Evolutionary conservation across 2,888 invertebrate genomes (phyloP).

Genomic region (Alloscopus bannaensis): DNA sequence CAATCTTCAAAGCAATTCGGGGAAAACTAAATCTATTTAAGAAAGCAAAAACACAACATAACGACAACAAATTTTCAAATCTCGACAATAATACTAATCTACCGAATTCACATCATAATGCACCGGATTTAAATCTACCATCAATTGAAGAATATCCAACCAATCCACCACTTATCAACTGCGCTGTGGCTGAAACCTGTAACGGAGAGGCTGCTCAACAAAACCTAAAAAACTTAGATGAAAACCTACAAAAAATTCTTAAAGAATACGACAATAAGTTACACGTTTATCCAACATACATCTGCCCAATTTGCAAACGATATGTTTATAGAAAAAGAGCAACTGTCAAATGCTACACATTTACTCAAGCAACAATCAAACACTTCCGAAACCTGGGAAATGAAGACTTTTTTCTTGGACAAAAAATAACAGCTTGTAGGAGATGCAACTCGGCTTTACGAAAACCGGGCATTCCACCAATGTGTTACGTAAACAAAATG

Average conservation of each 20-base stretch:
- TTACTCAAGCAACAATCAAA: background rate
- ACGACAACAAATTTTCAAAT: too few relatives aligned
- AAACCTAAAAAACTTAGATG: too few relatives aligned
- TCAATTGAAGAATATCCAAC: background rate
- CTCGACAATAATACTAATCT: too few relatives aligned
- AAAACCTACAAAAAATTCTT: background rate
- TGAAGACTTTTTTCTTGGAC: background rate
- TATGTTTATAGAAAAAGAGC: background rate
- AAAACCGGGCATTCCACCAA: background rate
- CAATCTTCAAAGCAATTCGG: too few relatives aligned
- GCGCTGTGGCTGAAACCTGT: too few relatives aligned
- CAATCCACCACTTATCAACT: background rate
- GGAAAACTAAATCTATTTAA: too few relatives aligned
- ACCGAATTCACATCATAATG: too few relatives aligned
- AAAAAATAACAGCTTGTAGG: background rate
- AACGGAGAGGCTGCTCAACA: too few relatives aligned
- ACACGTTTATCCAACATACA: background rate
- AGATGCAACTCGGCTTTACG: background rate
- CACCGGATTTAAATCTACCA: background rate
- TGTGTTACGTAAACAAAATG: conserved; percentile 14
- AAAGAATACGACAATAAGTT: background rate
- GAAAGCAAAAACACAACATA: too few relatives aligned
- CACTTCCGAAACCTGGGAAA: background rate
- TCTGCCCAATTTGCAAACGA: background rate
- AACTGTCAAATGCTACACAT: background rate